Percentiles rank a stretch among this genome's conserved stretches.
These are phyloP conservation scores for Coremacera marginata DNA, from an alignment of 2,888 invertebrate genomes.

Conservation along the genomic window DNA sequence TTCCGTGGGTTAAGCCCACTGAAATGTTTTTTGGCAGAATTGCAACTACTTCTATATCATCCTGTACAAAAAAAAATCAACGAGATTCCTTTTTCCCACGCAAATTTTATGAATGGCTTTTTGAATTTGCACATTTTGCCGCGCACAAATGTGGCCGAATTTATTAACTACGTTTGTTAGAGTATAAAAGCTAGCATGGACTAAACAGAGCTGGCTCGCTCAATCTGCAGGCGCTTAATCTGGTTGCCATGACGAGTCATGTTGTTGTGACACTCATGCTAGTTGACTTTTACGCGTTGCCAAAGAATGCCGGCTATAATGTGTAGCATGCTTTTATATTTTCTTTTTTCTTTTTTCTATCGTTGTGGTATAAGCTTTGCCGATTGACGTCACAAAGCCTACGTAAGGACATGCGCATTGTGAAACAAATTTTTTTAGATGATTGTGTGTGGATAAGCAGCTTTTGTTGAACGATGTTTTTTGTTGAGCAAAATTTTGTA, in stretches of 20 bases:
- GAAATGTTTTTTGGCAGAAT: background rate
- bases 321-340: slow-evolving; percentile 1
- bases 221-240: background rate
- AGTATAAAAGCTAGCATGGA: background rate
- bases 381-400: slow-evolving; percentile 65
- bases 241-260: background rate
- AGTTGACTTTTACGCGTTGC: background rate
- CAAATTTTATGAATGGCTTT: slow-evolving; percentile 50
- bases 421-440: background rate
- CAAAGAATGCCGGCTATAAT: slow-evolving; percentile 6
- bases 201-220: background rate
- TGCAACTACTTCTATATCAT: background rate
- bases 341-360: slow-evolving; percentile 33
- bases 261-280: slow-evolving; percentile 10
- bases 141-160: background rate
- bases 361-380: slow-evolving; percentile 59
- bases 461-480: background rate
- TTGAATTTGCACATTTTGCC: slow-evolving; percentile 40
- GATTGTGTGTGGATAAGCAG: too few species aligned
- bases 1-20: background rate
- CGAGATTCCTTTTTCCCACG: slow-evolving; percentile 44
- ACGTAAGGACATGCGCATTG: slow-evolving; percentile 50
- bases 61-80: background rate
- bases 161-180: background rate
- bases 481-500: background rate